Conservation (phyloP, 35 echinoderm and acorn worm species). For the Apostichopus californicus region DNA sequence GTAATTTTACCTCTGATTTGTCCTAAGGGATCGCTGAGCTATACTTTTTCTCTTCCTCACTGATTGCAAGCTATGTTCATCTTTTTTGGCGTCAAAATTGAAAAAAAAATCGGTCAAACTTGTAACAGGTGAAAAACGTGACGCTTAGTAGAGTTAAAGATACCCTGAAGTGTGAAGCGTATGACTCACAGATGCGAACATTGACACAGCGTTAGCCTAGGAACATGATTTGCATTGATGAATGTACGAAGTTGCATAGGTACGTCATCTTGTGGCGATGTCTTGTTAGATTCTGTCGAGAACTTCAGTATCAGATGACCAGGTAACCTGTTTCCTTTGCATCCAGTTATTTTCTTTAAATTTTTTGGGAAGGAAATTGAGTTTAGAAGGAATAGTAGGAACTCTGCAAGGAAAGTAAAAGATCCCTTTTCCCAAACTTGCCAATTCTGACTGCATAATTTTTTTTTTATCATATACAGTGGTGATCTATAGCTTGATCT, state of each 20-base stretch:
- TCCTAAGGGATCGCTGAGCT: no score
- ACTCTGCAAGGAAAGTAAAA: no score
- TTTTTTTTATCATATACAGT: no score
- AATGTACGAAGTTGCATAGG: neutral
- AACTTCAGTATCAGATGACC: neutral
- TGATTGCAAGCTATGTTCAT: neutral
- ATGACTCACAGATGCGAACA: constrained; percentile 36
- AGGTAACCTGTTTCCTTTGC: no score
- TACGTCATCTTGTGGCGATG: neutral
- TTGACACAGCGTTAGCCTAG: constrained; percentile 1
- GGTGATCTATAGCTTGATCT: no score
- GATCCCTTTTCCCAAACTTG: no score
- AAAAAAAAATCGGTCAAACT: constrained; percentile 9
- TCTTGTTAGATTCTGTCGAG: neutral
- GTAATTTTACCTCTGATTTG: no score
- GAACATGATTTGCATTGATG: constrained; percentile 33
- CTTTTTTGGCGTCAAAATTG: neutral
- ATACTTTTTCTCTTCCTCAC: no score
- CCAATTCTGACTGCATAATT: no score
- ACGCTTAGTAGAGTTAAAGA: neutral
- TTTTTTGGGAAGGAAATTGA: no score
- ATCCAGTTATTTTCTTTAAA: no score
- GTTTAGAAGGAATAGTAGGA: no score
- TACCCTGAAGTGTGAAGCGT: neutral
- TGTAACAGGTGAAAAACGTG: constrained; percentile 42